A percentile compares a stretch with the other conserved stretches of the same genome.
These are phyloP conservation scores for Lordiphosa mommai DNA, from an alignment of 1,140 invertebrate species.

Conservation along the genomic window DNA sequence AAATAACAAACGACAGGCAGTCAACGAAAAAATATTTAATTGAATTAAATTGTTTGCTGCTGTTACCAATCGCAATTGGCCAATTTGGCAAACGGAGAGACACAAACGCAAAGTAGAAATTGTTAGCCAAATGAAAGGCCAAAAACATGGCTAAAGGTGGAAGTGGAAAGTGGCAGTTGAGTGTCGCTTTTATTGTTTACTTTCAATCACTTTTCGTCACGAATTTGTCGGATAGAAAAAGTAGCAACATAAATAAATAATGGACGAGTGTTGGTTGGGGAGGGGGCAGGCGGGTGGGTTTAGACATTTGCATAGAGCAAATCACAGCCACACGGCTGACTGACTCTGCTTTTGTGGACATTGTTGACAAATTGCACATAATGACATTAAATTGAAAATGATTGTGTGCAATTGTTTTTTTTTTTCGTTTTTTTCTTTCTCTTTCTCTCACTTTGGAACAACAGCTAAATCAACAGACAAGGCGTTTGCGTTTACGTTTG, in stretches of 20 bases:
- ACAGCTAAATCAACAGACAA: conserved; percentile 37
- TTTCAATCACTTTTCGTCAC: conserved; percentile 80
- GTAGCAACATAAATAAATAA: conserved; percentile 51
- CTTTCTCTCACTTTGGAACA: conserved; percentile 1
- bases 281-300: not conserved
- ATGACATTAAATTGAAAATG: conserved; percentile 80
- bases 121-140: conserved; percentile 67
- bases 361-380: conserved; percentile 79
- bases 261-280: conserved; percentile 1
- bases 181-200: conserved; percentile 79
- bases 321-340: conserved; percentile 57
- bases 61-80: conserved; percentile 78
- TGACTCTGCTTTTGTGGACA: conserved; percentile 58
- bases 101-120: conserved; percentile 62
- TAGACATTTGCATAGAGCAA: conserved; percentile 53
- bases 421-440: conserved; percentile 1
- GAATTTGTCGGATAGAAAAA: conserved; percentile 53
- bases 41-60: conserved; percentile 79
- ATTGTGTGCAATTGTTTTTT: conserved; percentile 78
- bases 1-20: conserved; percentile 76
- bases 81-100: conserved; percentile 60
- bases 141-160: conserved; percentile 16
- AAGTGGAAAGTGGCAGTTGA: conserved; percentile 65
- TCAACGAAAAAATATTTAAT: conserved; percentile 77
- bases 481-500: conserved; percentile 46